Evolutionary conservation across 30 jellyfish, hydroid and myxozoan species (phyloP).

Genomic region (Cassiopea xamachana): DNA sequence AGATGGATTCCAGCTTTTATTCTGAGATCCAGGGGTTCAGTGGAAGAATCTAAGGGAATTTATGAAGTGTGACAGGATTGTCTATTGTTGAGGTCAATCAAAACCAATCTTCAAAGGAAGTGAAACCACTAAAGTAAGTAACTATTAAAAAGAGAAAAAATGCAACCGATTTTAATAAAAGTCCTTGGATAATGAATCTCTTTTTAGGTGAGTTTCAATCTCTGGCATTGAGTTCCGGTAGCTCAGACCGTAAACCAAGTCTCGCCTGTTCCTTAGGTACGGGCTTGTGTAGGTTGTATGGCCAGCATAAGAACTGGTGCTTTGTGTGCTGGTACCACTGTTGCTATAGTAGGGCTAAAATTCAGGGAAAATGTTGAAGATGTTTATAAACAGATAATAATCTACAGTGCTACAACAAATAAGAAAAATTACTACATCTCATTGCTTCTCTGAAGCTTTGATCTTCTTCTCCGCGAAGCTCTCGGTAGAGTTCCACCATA

Average conservation of each 20-base stretch:
- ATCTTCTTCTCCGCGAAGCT: conserved; percentile 55
- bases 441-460: conserved; percentile 43
- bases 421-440: conserved; percentile 34
- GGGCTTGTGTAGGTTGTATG: conserved; percentile 60
- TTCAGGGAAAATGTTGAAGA: not conserved
- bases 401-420: not conserved
- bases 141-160: not conserved
- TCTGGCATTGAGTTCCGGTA: conserved; percentile 65
- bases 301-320: not conserved
- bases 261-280: conserved; percentile 1
- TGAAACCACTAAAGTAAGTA: not conserved
- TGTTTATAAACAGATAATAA: not conserved
- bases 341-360: conserved; percentile 53
- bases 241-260: conserved; percentile 41
- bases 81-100: too few relatives aligned
- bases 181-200: conserved; percentile 11
- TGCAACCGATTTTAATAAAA: not conserved
- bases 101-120: too few relatives aligned
- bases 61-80: too few relatives aligned
- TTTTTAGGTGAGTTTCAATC: conserved; percentile 21
- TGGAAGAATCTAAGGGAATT: too few relatives aligned
- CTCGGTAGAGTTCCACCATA: conserved; percentile 69
- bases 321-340: conserved; percentile 10
- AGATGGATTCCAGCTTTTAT: too few relatives aligned
- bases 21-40: too few relatives aligned